phyloP scores from a whole-genome alignment of 1,140 invertebrate genomes.

The Aphidius ervi region DNA sequence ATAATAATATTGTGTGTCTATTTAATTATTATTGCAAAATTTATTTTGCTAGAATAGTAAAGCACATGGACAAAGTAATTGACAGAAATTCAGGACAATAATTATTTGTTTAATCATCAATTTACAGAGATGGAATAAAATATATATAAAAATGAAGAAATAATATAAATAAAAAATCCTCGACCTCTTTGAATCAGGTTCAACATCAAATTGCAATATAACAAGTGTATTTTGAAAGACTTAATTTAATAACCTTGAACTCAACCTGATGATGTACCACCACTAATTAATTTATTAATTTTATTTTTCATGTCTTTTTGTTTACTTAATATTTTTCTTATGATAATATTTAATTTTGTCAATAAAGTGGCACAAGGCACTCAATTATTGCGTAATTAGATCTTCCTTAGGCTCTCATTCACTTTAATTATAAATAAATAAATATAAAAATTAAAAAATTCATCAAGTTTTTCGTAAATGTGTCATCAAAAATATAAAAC shows the following conservation, averaged over 20 bases:
- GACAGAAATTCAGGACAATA: not conserved
- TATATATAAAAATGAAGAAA: constrained; percentile 1
- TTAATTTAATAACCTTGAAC: not conserved
- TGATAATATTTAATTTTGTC: constrained; percentile 18
- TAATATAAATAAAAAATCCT: constrained; percentile 15
- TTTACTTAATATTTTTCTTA: constrained; percentile 6
- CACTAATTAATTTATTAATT: not conserved
- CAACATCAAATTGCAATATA: constrained; percentile 13
- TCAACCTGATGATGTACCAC: not conserved
- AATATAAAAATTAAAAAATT: not conserved
- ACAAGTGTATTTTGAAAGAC: no score
- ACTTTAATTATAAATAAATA: no score
- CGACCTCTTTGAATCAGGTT: constrained; percentile 29
- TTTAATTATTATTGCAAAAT: not conserved
- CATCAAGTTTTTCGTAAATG: not conserved
- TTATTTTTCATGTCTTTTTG: not conserved
- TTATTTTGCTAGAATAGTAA: not conserved
- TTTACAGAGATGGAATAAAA: no score
- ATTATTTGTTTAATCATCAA: constrained; percentile 8
- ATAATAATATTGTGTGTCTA: not conserved
- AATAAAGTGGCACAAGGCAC: constrained; percentile 27
- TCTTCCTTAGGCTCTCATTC: not conserved
- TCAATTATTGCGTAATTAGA: constrained; percentile 25
- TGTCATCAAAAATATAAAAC: no score
- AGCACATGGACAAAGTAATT: not conserved